Evolutionary conservation across 2,797 vertebrate species (phyloP), one percentile per base, ranked within the genome.

Genomic region (Acropternis orthonyx): DNA sequence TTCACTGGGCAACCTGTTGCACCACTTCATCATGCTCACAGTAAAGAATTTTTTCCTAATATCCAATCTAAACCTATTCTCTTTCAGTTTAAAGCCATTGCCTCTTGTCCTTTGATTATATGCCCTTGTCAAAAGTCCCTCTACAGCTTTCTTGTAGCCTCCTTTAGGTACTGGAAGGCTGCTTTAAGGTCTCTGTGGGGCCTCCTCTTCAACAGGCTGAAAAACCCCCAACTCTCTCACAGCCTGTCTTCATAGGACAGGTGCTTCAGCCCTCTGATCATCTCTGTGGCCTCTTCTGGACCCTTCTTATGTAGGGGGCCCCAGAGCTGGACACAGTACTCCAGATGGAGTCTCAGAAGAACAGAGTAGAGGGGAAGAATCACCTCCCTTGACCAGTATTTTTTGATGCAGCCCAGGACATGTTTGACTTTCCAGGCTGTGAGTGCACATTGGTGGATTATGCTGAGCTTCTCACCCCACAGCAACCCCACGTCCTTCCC

Each of bases 101-200:
- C 5, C 14, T 12, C 30, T 34, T 73, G 8, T 58, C 28, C 65
- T 58, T 10, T 46, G 21, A 58, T 8, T 34, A 37, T 14, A 16
- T 44, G 14, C 8, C 17, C 0, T 0, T 32, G 17, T 22, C 0
- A 0, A 23, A 63, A 59, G 14, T 72, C 14, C 19, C 39, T 46
- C 66, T 72, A 12, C 44, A 66, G 8, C 24, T 77, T 58, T 66
- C 34, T 32, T 52, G n/a, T 46, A 65, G 65, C 12, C 10, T 9
- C 26, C 10, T 58, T 72, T 28, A 52, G 6, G 39, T 46, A 52
- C 21, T 9, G 34, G 51, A 46, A 46, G 24, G 30, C 26, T 65
- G 10, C 58, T 46, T 1, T 46, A 41, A 41, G 26, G 18, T 65
- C 26, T 52, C 26, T 19, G 11, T 89, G 24, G 21, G 52, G 26